phyloP scores from a whole-genome alignment of 1,140 invertebrate genomes.

The Zaprionus tsacasi region DNA sequence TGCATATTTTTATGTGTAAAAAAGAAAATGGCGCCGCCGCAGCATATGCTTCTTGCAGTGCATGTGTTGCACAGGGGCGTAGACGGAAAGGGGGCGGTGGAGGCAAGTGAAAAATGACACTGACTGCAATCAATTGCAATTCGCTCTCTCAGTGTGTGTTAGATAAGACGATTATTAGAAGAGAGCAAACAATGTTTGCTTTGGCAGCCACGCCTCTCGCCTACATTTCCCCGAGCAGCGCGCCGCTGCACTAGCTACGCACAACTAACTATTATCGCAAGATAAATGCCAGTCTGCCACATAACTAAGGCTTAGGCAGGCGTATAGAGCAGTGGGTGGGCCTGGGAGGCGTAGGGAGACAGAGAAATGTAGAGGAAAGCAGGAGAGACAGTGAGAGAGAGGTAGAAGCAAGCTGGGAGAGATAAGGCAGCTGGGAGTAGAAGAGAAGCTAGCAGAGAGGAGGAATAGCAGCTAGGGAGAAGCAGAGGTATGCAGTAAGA shows the following conservation, averaged over 20 bases:
- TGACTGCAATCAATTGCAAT: slow-evolving; percentile 1
- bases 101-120: not conserved
- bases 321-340: not conserved
- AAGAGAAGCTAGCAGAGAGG: not conserved
- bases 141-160: not conserved
- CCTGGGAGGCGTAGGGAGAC: too few relatives aligned
- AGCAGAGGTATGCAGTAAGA: too few relatives aligned
- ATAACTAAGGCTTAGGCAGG: slow-evolving; percentile 75
- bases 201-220: not conserved
- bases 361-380: too few relatives aligned
- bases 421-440: not conserved
- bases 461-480: not conserved
- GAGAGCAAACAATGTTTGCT: not conserved
- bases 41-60: slow-evolving; percentile 49
- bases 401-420: not conserved
- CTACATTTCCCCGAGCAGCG: not conserved
- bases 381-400: not conserved
- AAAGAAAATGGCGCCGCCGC: slow-evolving; percentile 59
- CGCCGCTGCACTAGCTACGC: slow-evolving; percentile 26
- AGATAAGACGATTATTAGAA: slow-evolving; percentile 13
- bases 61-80: slow-evolving; percentile 17
- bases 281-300: slow-evolving; percentile 72
- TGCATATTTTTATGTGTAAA: slow-evolving; percentile 62
- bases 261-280: slow-evolving; percentile 79
- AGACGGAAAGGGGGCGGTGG: not conserved